Evolutionary conservation across 2,888 invertebrate species (phyloP).

Genomic region (Dolichopus griseipennis): DNA sequence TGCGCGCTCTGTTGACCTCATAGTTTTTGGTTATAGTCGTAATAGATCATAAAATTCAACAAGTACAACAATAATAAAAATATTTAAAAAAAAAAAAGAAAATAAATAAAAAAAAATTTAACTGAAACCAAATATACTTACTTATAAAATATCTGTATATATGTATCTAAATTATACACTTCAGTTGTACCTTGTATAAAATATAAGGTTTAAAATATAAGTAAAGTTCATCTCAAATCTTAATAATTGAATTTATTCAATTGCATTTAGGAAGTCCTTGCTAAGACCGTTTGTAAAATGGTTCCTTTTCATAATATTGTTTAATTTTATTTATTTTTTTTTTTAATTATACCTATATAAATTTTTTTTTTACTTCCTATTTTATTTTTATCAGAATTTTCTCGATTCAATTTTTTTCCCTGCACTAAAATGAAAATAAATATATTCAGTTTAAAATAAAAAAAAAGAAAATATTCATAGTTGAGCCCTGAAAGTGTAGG

Average conservation of each 20-base stretch:
- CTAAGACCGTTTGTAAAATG: background rate
- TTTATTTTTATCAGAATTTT: background rate
- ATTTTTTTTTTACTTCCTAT: background rate
- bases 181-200: too few species aligned
- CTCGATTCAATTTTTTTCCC: background rate
- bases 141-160: background rate
- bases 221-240: background rate
- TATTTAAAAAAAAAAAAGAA: background rate
- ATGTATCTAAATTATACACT: too few species aligned
- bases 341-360: background rate
- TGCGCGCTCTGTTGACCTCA: conserved; percentile 6
- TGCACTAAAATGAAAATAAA: too few species aligned
- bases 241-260: background rate
- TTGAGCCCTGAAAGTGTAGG: too few species aligned
- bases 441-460: too few species aligned
- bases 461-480: too few species aligned
- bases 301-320: background rate
- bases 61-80: background rate
- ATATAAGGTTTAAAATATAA: background rate
- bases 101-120: too few species aligned
- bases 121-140: too few species aligned
- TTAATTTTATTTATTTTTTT: background rate
- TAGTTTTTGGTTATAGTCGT: background rate
- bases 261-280: background rate
- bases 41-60: conserved; percentile 6